Evolutionary conservation across 1,140 invertebrate genomes (phyloP).

Genomic region (Drosophila chauvacae): DNA sequence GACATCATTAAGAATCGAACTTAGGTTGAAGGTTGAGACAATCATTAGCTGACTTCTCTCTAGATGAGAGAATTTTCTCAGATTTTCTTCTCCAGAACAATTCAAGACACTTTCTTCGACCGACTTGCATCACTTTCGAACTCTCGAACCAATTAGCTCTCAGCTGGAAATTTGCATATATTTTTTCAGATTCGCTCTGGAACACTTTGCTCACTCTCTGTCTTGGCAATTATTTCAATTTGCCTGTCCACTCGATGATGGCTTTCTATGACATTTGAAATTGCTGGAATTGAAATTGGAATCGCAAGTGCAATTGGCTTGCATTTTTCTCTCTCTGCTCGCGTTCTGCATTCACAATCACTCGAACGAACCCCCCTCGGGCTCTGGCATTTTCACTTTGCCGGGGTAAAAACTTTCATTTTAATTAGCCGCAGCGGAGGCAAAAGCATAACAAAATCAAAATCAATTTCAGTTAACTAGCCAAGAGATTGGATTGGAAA

Average conservation of each 20-base stretch:
- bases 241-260: slow-evolving; percentile 43
- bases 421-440: slow-evolving; percentile 58
- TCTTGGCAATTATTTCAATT: slow-evolving; percentile 49
- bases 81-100: neutral
- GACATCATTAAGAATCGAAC: slow-evolving; percentile 22
- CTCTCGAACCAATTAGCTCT: slow-evolving; percentile 12
- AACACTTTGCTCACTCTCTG: slow-evolving; percentile 26
- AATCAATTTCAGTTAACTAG: slow-evolving; percentile 67
- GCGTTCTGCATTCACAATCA: slow-evolving; percentile 36
- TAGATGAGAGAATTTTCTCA: neutral
- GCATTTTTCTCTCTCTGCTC: slow-evolving; percentile 12
- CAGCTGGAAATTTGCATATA: slow-evolving; percentile 7
- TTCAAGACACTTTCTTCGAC: slow-evolving; percentile 29
- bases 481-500: slow-evolving; percentile 58
- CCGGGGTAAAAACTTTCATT: slow-evolving; percentile 69
- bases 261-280: slow-evolving; percentile 53
- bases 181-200: slow-evolving; percentile 5
- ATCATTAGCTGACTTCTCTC: neutral
- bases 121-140: slow-evolving; percentile 41
- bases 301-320: slow-evolving; percentile 34
- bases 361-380: slow-evolving; percentile 11
- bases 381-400: slow-evolving; percentile 57
- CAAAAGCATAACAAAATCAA: slow-evolving; percentile 53
- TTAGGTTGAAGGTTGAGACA: neutral
- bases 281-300: slow-evolving; percentile 28